Evolutionary conservation across 1,140 invertebrate species (phyloP).

Genomic region (Dysdera silvatica): DNA sequence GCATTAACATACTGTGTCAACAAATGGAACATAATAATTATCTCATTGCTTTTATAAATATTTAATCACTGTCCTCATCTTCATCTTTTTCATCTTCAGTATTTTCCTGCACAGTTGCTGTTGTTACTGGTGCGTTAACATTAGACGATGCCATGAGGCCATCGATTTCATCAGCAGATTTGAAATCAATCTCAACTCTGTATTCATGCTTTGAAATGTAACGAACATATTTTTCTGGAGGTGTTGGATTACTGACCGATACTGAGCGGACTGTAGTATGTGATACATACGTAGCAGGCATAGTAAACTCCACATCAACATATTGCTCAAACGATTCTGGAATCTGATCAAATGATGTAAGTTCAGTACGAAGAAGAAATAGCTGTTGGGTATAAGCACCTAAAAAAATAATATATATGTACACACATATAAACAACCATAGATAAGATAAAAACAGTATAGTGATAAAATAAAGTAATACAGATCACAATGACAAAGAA

Average conservation of each 20-base stretch:
- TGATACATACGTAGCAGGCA: constrained; percentile 95
- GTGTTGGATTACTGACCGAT: constrained; percentile 70
- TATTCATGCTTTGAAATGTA: constrained; percentile 96
- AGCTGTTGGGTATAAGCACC: constrained; percentile 94
- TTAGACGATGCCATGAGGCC: constrained; percentile 13
- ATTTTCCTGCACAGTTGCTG: constrained; percentile 23
- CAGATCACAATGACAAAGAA: no score
- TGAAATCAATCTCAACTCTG: constrained; percentile 46
- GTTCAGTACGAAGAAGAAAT: constrained; percentile 80
- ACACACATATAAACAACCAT: no score
- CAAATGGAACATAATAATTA: no score
- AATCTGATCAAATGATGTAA: constrained; percentile 95
- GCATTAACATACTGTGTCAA: no score
- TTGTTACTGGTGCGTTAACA: constrained; percentile 10
- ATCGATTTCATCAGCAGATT: constrained; percentile 26
- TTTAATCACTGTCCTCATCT: constrained; percentile 29
- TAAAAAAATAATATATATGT: constrained; percentile 45
- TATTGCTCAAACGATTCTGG: constrained; percentile 82
- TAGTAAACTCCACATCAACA: constrained; percentile 92
- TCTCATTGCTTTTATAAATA: no score
- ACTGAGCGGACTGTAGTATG: constrained; percentile 93
- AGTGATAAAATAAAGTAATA: no score
- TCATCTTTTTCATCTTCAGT: constrained; percentile 26
- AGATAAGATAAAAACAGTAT: no score
- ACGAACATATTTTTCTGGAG: constrained; percentile 96